Evolutionary conservation across 2,113 vertebrate species (phyloP).

Genomic region (Limanda limanda): DNA sequence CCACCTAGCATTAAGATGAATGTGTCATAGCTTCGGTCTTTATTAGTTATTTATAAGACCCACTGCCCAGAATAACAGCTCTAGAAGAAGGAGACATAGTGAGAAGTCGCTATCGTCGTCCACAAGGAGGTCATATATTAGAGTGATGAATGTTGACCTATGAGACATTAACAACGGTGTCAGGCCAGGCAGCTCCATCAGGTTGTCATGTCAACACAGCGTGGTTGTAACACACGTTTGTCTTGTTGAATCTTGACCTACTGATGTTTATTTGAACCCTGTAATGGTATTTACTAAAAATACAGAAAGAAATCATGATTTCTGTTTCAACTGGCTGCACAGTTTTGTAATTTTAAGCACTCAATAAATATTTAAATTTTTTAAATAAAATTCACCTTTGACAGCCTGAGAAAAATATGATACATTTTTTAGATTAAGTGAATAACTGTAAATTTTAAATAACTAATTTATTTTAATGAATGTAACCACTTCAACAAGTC

Average conservation of each 20-base stretch:
- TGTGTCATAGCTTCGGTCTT: constrained; percentile 65
- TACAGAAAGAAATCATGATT: no score
- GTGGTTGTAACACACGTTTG: not conserved
- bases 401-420: no score
- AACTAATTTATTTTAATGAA: no score
- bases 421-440: no score
- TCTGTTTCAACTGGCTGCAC: no score
- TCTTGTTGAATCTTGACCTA: not conserved
- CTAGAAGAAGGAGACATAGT: constrained; percentile 47
- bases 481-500: no score
- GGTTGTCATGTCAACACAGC: constrained; percentile 38
- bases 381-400: no score
- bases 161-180: constrained; percentile 25
- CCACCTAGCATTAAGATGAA: constrained; percentile 71
- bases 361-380: no score
- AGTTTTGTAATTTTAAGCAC: no score
- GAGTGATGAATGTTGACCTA: constrained; percentile 44
- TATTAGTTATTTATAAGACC: constrained; percentile 77
- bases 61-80: constrained; percentile 72
- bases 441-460: no score
- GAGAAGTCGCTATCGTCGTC: not conserved
- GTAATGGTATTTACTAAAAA: not conserved
- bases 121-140: constrained; percentile 11
- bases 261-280: not conserved
- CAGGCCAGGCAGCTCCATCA: not conserved